Evolutionary conservation across 2,797 vertebrate genomes (phyloP), one percentile per base, ranked within the genome.

Genomic region (Acanthiza pusilla): DNA sequence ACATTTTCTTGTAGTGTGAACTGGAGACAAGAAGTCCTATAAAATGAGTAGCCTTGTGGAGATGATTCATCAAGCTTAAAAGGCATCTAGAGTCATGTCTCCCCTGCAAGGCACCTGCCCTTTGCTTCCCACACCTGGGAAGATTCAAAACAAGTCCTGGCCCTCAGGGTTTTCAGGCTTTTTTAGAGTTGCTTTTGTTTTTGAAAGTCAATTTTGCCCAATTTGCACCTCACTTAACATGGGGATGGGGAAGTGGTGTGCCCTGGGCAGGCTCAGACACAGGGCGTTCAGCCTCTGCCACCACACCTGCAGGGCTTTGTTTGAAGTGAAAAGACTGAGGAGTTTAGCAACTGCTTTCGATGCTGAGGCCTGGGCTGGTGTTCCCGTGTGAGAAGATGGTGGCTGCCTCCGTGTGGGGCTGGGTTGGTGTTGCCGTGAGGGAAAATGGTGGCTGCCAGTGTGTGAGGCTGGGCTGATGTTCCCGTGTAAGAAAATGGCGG

Each of bases 151-250:
- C 50, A 63, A 10, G 21, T 17, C 20, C 13, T 40, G 25, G 16
- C 13, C 13, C 17, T 38, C 18, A 2, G 4, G 2, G 15, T 38
- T 63, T 25, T 27, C 18, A 19, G 36, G 16, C 17, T 20, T 50
- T 84, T 17, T 16, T 42, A 1, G 2, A 20, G 30, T 6, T 29
- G 61, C 16, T 19, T 77, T 40, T 27, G 13, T 5, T 51, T 80
- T 21, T 21, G 29, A 61, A 74, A 22, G 22, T 11, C 17, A 11
- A 1, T 34, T 51, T 38, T 43, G 4, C 26, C 13, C 12, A 2
- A 29, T 40, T 51, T 3, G 58, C 50, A 4, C 25, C 13, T 18
- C 0, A 0, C 3, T 30, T 36, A 25, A 13, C 0, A 0, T 3
- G 2, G 21, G 62, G 15, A 27, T 18, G 7, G 6, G 16, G n/a